Base-by-base conservation (phyloP, 2,113 vertebrate genomes). In the Ctenodactylus gundi region DNA sequence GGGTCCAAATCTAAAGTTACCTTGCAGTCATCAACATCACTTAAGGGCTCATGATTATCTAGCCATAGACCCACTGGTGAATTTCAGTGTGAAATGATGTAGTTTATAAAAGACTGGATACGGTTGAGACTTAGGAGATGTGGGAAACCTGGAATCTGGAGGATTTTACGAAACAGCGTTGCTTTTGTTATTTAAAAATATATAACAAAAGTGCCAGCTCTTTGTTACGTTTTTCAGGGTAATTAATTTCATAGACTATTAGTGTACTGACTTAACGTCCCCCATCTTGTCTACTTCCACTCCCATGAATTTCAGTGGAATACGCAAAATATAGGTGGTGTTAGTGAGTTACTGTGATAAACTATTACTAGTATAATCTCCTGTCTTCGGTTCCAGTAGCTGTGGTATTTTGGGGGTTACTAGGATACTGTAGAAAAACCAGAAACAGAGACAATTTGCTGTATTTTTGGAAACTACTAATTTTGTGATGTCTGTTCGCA, bases 381-480 rank as follows among this genome's bases (percentile, higher is more conserved):
- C 7, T 49, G 14, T 31, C 62, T 60, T 88, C 73, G 78, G 55
- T 81, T 82, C 51, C 41, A 85, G 58, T 88, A 95, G 44, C 78
- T 65, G 8, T 84, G 91, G 17, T 73, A 73, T 77, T 82, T 94
- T 41, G 41, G 58, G 39, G 11, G 31, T 84, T 92, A 70, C 76
- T 92, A 92, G 49, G 93, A 85, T 67, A 90, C 41, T 72, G 58
- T 88, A 94, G 91, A 67, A 90, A 93, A 96, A 87, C 36, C 18
- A 91, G 60, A 86, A 46, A 90, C 53, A 89, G 53, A 77, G 81
- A 87, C 25, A 82, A 62, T 70, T 85, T 95, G 55, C 36, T 88
- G 6, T 75, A 82, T 77, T 92, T 76, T 77, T 58, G 72, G 62
- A 95, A 94, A 58, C 41, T 75, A 58, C 72, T 95, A 72, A 92